phyloP scores from a whole-genome alignment of 2,113 vertebrate genomes.

The Numenius arquata region DNA sequence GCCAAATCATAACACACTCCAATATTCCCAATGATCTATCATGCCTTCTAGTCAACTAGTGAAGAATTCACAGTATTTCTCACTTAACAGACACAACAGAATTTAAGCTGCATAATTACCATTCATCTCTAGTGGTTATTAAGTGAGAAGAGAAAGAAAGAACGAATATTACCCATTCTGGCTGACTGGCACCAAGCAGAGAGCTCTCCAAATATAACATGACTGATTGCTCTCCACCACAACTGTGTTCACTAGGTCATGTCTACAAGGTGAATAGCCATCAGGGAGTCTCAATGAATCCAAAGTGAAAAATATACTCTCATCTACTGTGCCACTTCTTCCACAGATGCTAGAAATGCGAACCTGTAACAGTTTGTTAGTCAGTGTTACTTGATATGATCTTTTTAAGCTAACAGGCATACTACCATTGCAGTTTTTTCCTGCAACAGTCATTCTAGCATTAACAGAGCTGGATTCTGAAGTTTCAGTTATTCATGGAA shows the following conservation, averaged over 20 bases:
- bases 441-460: neutral
- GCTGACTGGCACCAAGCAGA: slow-evolving; percentile 83
- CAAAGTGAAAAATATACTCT: slow-evolving; percentile 88
- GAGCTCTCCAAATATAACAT: slow-evolving; percentile 87
- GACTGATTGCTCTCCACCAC: slow-evolving; percentile 94
- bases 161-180: slow-evolving; percentile 64
- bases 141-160: neutral
- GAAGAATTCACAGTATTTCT: neutral
- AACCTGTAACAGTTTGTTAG: slow-evolving; percentile 71
- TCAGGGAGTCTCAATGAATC: slow-evolving; percentile 83
- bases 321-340: slow-evolving; percentile 82
- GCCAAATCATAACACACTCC: neutral
- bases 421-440: neutral
- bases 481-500: neutral
- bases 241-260: slow-evolving; percentile 83
- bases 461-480: neutral
- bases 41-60: neutral
- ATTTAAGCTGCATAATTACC: neutral
- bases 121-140: neutral
- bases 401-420: neutral
- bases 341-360: slow-evolving; percentile 80
- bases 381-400: neutral
- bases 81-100: neutral
- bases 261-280: slow-evolving; percentile 75
- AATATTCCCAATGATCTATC: neutral